Evolutionary conservation across 92 coral and sea anemone species (phyloP).

Genomic region (Plumapathes pennacea): DNA sequence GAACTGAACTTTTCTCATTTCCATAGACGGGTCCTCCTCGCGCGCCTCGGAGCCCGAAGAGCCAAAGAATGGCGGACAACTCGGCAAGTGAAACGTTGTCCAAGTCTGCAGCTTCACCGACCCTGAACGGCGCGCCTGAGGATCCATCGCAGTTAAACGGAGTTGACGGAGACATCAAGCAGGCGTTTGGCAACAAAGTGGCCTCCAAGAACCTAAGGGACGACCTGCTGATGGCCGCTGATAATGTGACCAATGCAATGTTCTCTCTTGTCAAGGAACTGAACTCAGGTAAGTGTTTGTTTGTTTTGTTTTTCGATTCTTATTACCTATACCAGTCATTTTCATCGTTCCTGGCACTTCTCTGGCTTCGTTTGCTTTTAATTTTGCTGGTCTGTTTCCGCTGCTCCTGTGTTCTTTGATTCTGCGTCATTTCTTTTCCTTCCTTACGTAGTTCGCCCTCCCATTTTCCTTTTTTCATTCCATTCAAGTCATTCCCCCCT

Average conservation of each 20-base stretch:
- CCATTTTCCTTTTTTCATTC: too few relatives aligned
- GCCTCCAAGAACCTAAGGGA: constrained; percentile 74
- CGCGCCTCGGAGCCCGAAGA: constrained; percentile 72
- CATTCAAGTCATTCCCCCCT: too few relatives aligned
- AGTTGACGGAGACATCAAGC: constrained; percentile 86
- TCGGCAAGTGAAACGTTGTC: constrained; percentile 41
- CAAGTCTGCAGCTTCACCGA: constrained; percentile 40
- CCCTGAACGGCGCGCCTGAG: constrained; percentile 60
- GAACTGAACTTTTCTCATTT: background rate
- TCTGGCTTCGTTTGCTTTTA: too few relatives aligned
- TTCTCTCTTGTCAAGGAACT: constrained; percentile 93
- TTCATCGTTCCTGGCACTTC: too few relatives aligned
- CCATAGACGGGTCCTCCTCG: constrained; percentile 96
- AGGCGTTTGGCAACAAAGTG: constrained; percentile 76
- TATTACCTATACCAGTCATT: too few relatives aligned
- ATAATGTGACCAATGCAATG: constrained; percentile 97
- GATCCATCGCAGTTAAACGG: constrained; percentile 72
- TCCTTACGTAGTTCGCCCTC: too few relatives aligned
- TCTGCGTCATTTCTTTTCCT: too few relatives aligned
- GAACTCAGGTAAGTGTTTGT: constrained; percentile 76
- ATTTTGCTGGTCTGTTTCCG: too few relatives aligned
- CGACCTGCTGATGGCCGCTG: constrained; percentile 93
- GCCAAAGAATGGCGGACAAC: constrained; percentile 41
- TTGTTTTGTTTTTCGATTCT: background rate
- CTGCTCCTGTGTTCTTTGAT: too few relatives aligned